phyloP scores from a whole-genome alignment of 2,797 vertebrate species.

The Enteromius paludinosus region DNA sequence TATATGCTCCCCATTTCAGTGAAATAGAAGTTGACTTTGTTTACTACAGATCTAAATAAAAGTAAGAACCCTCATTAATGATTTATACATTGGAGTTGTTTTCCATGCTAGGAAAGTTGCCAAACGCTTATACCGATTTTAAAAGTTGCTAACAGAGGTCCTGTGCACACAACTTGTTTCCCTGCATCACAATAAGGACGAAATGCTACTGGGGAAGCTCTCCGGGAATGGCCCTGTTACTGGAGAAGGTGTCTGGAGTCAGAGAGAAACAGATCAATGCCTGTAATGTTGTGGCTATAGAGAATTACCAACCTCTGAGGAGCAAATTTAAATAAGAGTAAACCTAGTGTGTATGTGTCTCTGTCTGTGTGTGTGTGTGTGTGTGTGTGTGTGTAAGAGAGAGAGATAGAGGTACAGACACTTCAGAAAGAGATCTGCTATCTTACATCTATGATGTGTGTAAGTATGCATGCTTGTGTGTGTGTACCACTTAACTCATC shows the following conservation, averaged over 20 bases:
- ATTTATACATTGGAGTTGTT: slow-evolving; percentile 34
- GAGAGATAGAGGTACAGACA: neutral
- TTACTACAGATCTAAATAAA: slow-evolving; percentile 39
- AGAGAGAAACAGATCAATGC: slow-evolving; percentile 44
- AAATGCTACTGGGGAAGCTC: slow-evolving; percentile 24
- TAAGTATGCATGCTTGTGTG: slow-evolving; percentile 15
- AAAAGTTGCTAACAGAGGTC: slow-evolving; percentile 31
- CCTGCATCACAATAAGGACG: slow-evolving; percentile 22
- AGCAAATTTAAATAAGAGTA: slow-evolving; percentile 51
- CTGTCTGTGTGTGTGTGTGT: slow-evolving; percentile 11
- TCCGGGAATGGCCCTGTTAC: slow-evolving; percentile 26
- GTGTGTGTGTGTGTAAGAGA: neutral
- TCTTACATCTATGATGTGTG: slow-evolving; percentile 22
- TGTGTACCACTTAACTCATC: slow-evolving; percentile 43
- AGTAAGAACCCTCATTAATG: slow-evolving; percentile 8
- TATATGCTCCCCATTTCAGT: neutral
- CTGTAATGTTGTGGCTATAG: slow-evolving; percentile 38
- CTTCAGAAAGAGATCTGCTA: slow-evolving; percentile 12
- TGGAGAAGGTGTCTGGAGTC: slow-evolving; percentile 39
- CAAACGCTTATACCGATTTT: slow-evolving; percentile 24
- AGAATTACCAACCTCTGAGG: slow-evolving; percentile 42
- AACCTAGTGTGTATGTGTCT: neutral
- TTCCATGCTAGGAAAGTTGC: slow-evolving; percentile 12
- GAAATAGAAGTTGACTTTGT: slow-evolving; percentile 44
- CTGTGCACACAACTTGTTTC: slow-evolving; percentile 12